phyloP scores from a whole-genome alignment of 2,797 vertebrate species.

The Miichthys miiuy region DNA sequence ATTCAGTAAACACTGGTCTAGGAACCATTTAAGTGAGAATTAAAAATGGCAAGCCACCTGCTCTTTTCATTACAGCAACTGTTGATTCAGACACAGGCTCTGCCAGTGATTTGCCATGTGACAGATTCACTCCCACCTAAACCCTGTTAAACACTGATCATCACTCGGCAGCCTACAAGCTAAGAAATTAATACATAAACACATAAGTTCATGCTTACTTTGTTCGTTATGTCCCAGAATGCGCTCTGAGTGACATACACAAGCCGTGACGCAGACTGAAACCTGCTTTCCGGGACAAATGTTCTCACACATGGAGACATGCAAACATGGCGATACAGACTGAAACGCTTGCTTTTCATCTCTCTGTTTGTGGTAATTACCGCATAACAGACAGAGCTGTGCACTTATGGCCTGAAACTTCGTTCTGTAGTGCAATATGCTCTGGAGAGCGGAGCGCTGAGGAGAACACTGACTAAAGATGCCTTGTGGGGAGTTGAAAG shows the following conservation, averaged over 20 bases:
- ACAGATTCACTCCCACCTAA: slow-evolving; percentile 70
- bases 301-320: slow-evolving; percentile 49
- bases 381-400: slow-evolving; percentile 27
- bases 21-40: slow-evolving; percentile 78
- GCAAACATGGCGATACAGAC: slow-evolving; percentile 7
- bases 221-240: slow-evolving; percentile 36
- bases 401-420: slow-evolving; percentile 44
- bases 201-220: slow-evolving; percentile 40
- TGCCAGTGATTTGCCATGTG: slow-evolving; percentile 69
- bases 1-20: slow-evolving; percentile 75
- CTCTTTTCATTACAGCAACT: slow-evolving; percentile 77
- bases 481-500: slow-evolving; percentile 58
- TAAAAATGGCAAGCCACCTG: slow-evolving; percentile 84
- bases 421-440: slow-evolving; percentile 54
- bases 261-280: slow-evolving; percentile 30
- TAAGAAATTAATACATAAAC: slow-evolving; percentile 48
- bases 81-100: slow-evolving; percentile 70
- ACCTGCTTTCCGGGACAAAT: slow-evolving; percentile 44
- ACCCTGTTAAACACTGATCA: slow-evolving; percentile 60
- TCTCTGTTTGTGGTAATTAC: slow-evolving; percentile 45
- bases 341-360: slow-evolving; percentile 20
- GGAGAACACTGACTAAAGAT: slow-evolving; percentile 49
- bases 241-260: slow-evolving; percentile 34
- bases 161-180: slow-evolving; percentile 47
- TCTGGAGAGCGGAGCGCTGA: slow-evolving; percentile 37